Base-by-base conservation (phyloP, 2,113 vertebrate species). In the Trematocara variabile region DNA sequence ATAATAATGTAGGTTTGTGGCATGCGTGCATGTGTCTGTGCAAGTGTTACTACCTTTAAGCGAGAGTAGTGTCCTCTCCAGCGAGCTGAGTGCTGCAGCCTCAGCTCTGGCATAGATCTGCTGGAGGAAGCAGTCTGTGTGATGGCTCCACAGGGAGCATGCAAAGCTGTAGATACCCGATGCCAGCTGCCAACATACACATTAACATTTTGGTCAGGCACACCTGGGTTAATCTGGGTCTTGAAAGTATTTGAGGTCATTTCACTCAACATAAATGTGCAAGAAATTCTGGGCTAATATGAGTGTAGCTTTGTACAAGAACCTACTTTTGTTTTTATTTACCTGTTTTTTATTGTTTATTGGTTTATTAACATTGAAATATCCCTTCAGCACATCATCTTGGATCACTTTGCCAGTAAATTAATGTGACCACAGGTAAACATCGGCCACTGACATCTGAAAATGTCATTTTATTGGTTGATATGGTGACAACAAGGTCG, bases 121-220 rank as follows among this genome's bases (percentile, higher is more conserved):
- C 87, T 97, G 98, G 50, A 99, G 96, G 95, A 99, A 99, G 39
- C 96, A 97, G 93, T 99, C 98, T 0, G 97, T 98, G 93, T 99
- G 98, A 93, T 99, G 98, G 96, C 97, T 99, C 98, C 98, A 99
- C 82, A 99, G 96, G 91, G 97, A 99, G 93, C 97, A 99, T 0
- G 97, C 96, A 94, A 99, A 99, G 94, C 95, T 97, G 95, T 99
- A 99, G 96, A 99, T 98, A 91, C 96, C 97, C 60, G 98, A 98
- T 7, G 99, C 96, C 94, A 99, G 96, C 98, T 99, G 95, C 14
- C 96, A 94, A 92, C 54, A 96, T 44, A 92, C 33, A 96, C 91
- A 85, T 41, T 88, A 87, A 75, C 53, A 90, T 86, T 80, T 58
- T 50, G 86, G 68, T 84, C 84, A 89, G 79, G 87, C 58, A 89